Evolutionary conservation across 2,797 vertebrate genomes (phyloP).

Genomic region (Notoglanidium macrostoma): DNA sequence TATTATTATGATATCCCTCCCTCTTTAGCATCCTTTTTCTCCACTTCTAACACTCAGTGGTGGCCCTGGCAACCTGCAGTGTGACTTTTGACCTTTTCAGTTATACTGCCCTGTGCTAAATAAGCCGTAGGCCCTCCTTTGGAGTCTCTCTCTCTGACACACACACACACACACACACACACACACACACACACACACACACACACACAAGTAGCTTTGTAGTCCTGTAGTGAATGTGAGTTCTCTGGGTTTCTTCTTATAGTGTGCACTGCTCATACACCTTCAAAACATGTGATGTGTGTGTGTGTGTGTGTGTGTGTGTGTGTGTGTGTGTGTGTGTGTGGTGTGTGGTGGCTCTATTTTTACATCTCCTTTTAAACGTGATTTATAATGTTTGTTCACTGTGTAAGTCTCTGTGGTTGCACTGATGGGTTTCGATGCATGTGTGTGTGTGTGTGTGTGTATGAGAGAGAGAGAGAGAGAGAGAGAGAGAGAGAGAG

Average conservation of each 20-base stretch:
- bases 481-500: slow-evolving; percentile 14
- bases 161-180: neutral
- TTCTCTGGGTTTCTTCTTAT: slow-evolving; percentile 73
- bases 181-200: neutral
- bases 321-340: slow-evolving; percentile 43
- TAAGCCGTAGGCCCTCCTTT: slow-evolving; percentile 60
- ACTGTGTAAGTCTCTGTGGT: slow-evolving; percentile 79
- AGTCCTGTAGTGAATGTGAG: slow-evolving; percentile 54
- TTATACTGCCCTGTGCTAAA: slow-evolving; percentile 72
- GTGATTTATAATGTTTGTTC: slow-evolving; percentile 80
- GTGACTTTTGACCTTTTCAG: slow-evolving; percentile 50
- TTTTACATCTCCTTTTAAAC: slow-evolving; percentile 75
- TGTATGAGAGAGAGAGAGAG: slow-evolving; percentile 14
- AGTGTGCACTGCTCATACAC: slow-evolving; percentile 69
- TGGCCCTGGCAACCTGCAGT: slow-evolving; percentile 72
- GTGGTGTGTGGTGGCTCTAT: slow-evolving; percentile 61
- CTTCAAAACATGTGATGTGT: slow-evolving; percentile 64
- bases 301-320: slow-evolving; percentile 52
- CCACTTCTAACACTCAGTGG: slow-evolving; percentile 61
- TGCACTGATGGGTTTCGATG: slow-evolving; percentile 48
- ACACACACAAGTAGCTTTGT: slow-evolving; percentile 71
- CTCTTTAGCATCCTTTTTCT: slow-evolving; percentile 15
- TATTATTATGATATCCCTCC: neutral
- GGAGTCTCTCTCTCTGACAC: slow-evolving; percentile 37
- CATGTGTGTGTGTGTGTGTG: slow-evolving; percentile 40